Conservation (phyloP, 53 echinoderm and acorn worm genomes). For the Actinopyga echinites region DNA sequence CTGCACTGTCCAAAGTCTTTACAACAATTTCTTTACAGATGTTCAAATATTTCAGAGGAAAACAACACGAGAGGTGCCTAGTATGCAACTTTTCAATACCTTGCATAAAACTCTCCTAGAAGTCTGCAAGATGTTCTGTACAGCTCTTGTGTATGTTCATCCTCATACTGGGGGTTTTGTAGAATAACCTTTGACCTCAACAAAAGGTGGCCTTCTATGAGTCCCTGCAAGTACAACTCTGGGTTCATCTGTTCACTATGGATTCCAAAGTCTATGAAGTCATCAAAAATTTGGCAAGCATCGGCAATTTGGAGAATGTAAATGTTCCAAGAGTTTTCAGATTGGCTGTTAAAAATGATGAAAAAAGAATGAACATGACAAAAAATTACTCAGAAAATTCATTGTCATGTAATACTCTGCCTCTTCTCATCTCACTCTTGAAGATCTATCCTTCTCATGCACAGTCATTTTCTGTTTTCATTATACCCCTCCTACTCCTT, state of each 20-base stretch:
- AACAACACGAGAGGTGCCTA: background rate
- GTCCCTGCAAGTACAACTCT: conserved; percentile 31
- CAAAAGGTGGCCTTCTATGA: conserved; percentile 33
- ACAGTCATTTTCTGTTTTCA: no score
- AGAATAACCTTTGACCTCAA: conserved; percentile 34
- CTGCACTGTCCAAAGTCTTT: no score
- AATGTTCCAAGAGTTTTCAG: conserved; percentile 32
- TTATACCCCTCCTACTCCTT: no score
- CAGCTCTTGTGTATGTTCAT: background rate
- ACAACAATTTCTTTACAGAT: no score
- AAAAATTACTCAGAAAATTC: background rate
- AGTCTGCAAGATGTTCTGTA: conserved; percentile 30
- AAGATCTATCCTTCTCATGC: no score
- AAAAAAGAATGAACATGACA: background rate
- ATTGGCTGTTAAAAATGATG: background rate
- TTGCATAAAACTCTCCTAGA: conserved; percentile 38
- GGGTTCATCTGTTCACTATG: conserved; percentile 43
- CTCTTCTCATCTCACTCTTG: no score
- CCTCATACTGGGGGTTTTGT: background rate
- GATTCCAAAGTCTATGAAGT: conserved; percentile 20
- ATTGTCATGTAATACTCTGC: no score
- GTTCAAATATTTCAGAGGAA: background rate
- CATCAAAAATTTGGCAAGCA: conserved; percentile 4
- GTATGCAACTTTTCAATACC: background rate
- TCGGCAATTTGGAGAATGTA: conserved; percentile 6